These are phyloP conservation scores for Phylloscopus trochilus DNA, from an alignment of 2,113 vertebrate genomes.

Conservation along the genomic window DNA sequence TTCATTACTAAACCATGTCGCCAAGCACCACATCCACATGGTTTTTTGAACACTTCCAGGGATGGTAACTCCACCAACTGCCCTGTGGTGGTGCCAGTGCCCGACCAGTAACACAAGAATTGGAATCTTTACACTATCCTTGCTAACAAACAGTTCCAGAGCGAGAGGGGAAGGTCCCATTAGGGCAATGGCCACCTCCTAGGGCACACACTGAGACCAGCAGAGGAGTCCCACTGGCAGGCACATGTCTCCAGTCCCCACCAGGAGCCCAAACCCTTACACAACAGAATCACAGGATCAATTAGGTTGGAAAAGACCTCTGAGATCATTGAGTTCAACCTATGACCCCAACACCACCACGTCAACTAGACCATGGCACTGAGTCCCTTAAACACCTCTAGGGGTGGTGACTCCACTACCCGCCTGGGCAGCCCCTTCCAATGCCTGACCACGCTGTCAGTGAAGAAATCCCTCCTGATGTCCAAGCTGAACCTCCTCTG, in stretches of 20 bases:
- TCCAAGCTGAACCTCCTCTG: background rate
- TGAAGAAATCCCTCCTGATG: background rate
- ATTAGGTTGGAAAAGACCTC: background rate
- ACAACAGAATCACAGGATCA: background rate
- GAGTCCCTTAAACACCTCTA: background rate
- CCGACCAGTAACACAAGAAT: background rate
- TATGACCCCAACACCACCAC: background rate
- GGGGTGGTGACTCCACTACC: background rate
- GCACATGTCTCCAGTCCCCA: background rate
- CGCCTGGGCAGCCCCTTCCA: background rate
- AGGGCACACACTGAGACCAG: background rate
- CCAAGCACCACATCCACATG: background rate
- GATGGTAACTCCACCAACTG: background rate
- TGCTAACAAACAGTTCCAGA: background rate
- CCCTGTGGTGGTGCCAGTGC: background rate
- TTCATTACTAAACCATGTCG: background rate
- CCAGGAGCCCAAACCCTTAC: background rate
- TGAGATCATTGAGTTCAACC: background rate
- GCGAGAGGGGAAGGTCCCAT: accelerated
- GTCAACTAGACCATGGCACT: background rate
- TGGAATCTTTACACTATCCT: background rate
- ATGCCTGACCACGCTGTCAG: background rate
- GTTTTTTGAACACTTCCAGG: background rate
- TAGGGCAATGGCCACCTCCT: accelerated
- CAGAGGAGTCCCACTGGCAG: background rate